A percentile compares a stretch with the other conserved stretches of the same genome.
Evolutionary conservation across 2,113 vertebrate species (phyloP).

Genomic region (Eulemur macaco): DNA sequence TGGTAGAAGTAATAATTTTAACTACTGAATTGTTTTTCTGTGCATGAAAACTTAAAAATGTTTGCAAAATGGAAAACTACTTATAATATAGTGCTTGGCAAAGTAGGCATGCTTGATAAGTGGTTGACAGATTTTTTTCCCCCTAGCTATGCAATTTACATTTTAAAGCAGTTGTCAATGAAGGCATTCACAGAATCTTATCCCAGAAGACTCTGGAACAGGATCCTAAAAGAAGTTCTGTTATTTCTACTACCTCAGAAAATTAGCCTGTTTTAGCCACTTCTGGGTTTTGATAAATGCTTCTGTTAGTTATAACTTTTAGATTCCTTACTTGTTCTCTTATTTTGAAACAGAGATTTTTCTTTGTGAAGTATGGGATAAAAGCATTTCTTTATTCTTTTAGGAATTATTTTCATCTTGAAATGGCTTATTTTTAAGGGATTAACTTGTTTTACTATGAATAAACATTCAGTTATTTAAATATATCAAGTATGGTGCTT

Average conservation of each 20-base stretch:
- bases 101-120: not conserved
- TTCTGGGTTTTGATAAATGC: not conserved
- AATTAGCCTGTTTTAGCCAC: not conserved
- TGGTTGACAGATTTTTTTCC: not conserved
- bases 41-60: not conserved
- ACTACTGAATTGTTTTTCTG: slow-evolving; percentile 7
- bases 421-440: slow-evolving; percentile 26
- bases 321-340: not conserved
- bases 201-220: not conserved
- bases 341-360: slow-evolving; percentile 16
- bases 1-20: slow-evolving; percentile 31
- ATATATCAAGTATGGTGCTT: not conserved
- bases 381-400: slow-evolving; percentile 34
- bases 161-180: slow-evolving; percentile 2
- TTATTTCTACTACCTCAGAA: slow-evolving; percentile 28
- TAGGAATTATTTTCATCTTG: not conserved
- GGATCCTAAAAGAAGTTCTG: not conserved
- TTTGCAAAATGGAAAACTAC: not conserved
- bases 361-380: not conserved
- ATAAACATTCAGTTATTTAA: slow-evolving; percentile 30
- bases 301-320: not conserved
- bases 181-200: not conserved
- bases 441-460: slow-evolving; percentile 39
- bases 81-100: not conserved
- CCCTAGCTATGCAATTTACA: not conserved